Conservation (phyloP, 2,797 vertebrate genomes). For the Propithecus deckenii region DNA sequence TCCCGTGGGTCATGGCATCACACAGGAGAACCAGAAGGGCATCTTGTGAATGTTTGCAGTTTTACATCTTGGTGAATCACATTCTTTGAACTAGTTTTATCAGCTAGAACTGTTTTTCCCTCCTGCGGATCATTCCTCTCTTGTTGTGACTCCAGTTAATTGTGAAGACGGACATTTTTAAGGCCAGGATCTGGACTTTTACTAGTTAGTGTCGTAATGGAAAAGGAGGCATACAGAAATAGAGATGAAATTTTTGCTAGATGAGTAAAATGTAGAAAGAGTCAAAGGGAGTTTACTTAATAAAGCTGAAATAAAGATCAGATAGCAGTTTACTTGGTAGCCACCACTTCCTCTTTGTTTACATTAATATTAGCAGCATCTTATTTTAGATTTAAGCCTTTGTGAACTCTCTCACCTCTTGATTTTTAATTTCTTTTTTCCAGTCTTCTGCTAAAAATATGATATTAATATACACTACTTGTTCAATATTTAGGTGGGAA, state of each 20-base stretch:
- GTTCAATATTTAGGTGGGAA: neutral
- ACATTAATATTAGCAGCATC: fast-evolving
- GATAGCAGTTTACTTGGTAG: neutral
- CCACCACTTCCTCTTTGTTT: neutral
- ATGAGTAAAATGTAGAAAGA: neutral
- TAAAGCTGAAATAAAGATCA: neutral
- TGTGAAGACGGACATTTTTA: neutral
- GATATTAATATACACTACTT: neutral
- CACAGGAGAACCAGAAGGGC: neutral
- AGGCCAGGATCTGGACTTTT: neutral
- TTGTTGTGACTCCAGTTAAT: neutral
- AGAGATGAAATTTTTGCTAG: neutral
- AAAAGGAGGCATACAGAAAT: neutral
- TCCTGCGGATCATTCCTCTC: neutral
- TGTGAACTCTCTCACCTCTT: neutral
- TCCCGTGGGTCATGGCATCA: fast-evolving
- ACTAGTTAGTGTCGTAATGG: neutral
- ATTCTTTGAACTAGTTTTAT: neutral
- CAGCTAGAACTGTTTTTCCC: neutral
- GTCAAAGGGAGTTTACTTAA: neutral
- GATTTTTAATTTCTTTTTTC: neutral
- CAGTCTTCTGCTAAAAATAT: neutral
- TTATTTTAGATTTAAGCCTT: neutral
- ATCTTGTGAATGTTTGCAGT: neutral
- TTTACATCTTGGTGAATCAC: neutral